Evolutionary conservation across 2,888 invertebrate species (phyloP).

Genomic region (Caenorhabditis sp.): DNA sequence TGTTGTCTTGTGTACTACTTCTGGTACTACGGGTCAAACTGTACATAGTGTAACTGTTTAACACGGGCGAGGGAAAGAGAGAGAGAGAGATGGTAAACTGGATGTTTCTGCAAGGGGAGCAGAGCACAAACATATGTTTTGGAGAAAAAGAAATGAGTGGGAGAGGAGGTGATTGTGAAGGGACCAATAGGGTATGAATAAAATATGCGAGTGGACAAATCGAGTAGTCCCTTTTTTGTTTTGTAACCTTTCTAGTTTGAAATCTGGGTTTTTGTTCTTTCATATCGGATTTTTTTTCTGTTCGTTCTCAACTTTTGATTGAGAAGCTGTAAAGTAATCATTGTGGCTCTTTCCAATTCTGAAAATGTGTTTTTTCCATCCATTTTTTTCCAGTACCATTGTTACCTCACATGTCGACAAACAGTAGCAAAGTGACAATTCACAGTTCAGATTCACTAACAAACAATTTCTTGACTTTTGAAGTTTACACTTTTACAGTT

Average conservation of each 20-base stretch:
- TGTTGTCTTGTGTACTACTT: slow-evolving; percentile 23
- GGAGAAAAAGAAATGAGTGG: slow-evolving; percentile 4
- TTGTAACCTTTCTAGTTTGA: neutral
- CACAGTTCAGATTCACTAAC: slow-evolving; percentile 1
- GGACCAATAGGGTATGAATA: slow-evolving; percentile 58
- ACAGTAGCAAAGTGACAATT: neutral
- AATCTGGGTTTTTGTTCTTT: neutral
- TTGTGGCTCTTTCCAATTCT: no score
- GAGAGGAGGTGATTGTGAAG: slow-evolving; percentile 38
- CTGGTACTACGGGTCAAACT: slow-evolving; percentile 46
- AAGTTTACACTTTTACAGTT: slow-evolving; percentile 22
- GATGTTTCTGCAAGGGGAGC: slow-evolving; percentile 32
- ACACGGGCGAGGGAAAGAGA: slow-evolving; percentile 4
- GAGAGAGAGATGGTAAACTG: slow-evolving; percentile 8
- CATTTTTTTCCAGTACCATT: no score
- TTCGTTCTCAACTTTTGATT: no score
- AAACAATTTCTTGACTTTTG: slow-evolving; percentile 30
- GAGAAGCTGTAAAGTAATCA: no score
- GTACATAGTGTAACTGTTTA: slow-evolving; percentile 57
- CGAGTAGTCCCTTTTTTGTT: slow-evolving; percentile 8
- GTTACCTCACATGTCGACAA: no score
- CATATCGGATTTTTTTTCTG: neutral
- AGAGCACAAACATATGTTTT: slow-evolving; percentile 50
- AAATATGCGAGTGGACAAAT: slow-evolving; percentile 34
- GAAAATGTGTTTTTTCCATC: no score